Evolutionary conservation across 2,888 invertebrate genomes (phyloP), one percentile per base, ranked within the genome.

Genomic region (Nephrocerus scutellatus): DNA sequence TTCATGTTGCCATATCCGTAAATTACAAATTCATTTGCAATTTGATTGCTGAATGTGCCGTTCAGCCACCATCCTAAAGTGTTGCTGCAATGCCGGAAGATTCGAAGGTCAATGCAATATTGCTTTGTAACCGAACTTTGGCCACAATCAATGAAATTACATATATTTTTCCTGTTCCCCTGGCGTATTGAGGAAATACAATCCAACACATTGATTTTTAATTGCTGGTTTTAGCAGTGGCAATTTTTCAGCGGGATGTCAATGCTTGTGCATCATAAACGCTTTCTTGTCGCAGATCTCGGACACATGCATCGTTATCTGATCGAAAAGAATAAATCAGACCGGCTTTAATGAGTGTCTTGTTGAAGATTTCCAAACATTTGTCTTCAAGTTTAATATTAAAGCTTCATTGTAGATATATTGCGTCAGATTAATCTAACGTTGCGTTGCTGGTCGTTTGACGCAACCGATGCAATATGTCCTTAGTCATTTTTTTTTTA

Each of bases 21-120:
- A 7, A 7, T n/a, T 13, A 7, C 13, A 13, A 30, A 30, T 36
- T 36, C 30, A 15, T 8, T n/a, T 16, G 28, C 15, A 34, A 14
- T 20, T 33, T 36, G 21, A 30, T 10, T 26, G 33, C 34, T 18
- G 39, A 39, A 28, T 39, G 33, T 16, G 33, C 39, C 22, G 33
- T 39, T 26, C 39, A 18, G 8, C 33, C 39, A 14, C 39, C 33
- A 22, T 33, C 33, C 14, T 29, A 25, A 13, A 33, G 16, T 5
- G 34, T n/a, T n/a, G n/a, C n/a, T 39, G 40, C 40, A 30, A 40
- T 40, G 12, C 35, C 30, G 13, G 39, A 34, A 9, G 39, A 34
- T 23, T 29, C 39, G 23, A 34, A 22, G 12, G 29, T 29, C n/a
- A 40, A 18, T 16, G 39, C 39, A 23, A 35, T 40, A 34, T 39